phyloP scores from a whole-genome alignment of 2,113 vertebrate genomes.

The Odontesthes bonariensis region DNA sequence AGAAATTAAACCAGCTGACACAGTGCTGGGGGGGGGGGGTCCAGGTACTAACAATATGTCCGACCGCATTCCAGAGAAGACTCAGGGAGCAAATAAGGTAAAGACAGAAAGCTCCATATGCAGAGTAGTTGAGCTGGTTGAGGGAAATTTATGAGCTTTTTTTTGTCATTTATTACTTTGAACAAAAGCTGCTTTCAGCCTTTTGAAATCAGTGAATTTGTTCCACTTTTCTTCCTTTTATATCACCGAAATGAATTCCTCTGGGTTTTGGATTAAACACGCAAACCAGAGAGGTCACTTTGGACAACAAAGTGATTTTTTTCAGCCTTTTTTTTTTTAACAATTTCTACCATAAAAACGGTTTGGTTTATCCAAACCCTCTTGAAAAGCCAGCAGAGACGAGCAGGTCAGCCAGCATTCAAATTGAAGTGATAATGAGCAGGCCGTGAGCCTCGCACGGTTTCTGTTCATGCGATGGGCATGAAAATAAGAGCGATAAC shows the following conservation, averaged over 20 bases:
- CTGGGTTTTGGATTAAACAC: too few species aligned
- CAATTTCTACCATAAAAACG: too few species aligned
- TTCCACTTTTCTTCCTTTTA: not conserved
- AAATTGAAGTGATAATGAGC: slow-evolving; percentile 49
- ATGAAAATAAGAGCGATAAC: slow-evolving; percentile 59
- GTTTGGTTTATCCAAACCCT: too few species aligned
- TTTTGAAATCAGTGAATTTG: not conserved
- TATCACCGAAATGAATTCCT: too few species aligned
- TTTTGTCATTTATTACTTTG: too few species aligned
- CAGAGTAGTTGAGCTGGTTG: too few species aligned
- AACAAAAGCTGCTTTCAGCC: too few species aligned
- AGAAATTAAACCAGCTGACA: not conserved
- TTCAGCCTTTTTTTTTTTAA: too few species aligned
- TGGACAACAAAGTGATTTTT: too few species aligned
- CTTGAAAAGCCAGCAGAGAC: not conserved
- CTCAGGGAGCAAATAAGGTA: not conserved
- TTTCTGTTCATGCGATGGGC: not conserved
- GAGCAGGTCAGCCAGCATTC: slow-evolving; percentile 7
- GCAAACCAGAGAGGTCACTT: too few species aligned
- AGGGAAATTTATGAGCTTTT: too few species aligned
- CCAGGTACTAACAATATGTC: slow-evolving; percentile 36
- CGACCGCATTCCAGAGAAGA: slow-evolving; percentile 46
- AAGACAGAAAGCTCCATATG: not conserved
- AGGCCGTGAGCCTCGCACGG: not conserved
- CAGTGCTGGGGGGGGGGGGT: not conserved